Percentiles rank a stretch among this genome's conserved stretches.
phyloP scores from a whole-genome alignment of 2,113 vertebrate genomes.

The Lepisosteus oculatus region DNA sequence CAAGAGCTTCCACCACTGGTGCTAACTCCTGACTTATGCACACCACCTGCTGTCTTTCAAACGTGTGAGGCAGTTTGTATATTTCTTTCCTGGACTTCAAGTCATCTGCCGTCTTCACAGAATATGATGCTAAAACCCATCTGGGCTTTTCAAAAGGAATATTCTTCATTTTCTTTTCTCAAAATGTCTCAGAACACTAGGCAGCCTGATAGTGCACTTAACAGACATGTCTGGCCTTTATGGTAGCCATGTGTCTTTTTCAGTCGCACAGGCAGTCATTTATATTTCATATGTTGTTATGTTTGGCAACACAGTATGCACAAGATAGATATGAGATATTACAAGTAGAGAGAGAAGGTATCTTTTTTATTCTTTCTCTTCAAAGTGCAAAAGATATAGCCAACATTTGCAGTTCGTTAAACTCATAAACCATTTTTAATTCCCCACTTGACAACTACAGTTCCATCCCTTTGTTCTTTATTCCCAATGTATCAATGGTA shows the following conservation, averaged over 20 bases:
- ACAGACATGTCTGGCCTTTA: constrained; percentile 24
- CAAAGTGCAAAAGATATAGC: constrained; percentile 4
- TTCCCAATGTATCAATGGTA: no score
- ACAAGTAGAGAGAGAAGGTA: constrained; percentile 13
- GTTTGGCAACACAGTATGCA: constrained; percentile 26
- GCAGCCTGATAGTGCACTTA: constrained; percentile 24
- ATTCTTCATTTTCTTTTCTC: constrained; percentile 23
- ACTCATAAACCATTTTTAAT: no score
- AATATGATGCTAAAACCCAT: constrained; percentile 7
- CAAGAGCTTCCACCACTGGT: neutral
- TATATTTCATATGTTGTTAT: constrained; percentile 32
- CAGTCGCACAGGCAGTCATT: constrained; percentile 29
- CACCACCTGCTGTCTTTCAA: neutral
- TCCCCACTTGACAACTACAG: no score
- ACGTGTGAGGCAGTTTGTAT: constrained; percentile 4
- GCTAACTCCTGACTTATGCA: constrained; percentile 17
- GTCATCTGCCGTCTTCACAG: constrained; percentile 14
- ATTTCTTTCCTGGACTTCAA: constrained; percentile 12
- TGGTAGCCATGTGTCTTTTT: constrained; percentile 23
- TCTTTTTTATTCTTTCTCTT: constrained; percentile 13
- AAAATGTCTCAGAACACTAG: constrained; percentile 4
- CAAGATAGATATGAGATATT: constrained; percentile 20
- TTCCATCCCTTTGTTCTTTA: no score
- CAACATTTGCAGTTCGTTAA: no score
- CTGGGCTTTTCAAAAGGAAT: constrained; percentile 18